phyloP scores from a whole-genome alignment of 2,888 invertebrate genomes.

The Synanthedon tipuliformis region DNA sequence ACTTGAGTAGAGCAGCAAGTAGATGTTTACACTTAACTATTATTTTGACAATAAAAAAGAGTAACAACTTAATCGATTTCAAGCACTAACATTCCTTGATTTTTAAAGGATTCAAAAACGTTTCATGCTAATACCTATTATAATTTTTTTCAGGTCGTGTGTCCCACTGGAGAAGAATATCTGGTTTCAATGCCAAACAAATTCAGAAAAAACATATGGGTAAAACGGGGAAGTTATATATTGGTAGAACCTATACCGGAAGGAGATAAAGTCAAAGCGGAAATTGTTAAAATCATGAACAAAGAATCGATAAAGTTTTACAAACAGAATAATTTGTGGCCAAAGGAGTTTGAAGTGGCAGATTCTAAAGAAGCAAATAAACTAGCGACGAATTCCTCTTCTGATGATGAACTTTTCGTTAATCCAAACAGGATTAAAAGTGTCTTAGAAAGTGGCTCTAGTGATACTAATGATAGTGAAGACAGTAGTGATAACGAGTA shows the following conservation, averaged over 20 bases:
- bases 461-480: slow-evolving; percentile 11
- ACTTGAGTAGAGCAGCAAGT: too few relatives aligned
- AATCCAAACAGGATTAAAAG: slow-evolving; percentile 68
- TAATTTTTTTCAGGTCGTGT: slow-evolving; percentile 63
- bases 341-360: slow-evolving; percentile 41
- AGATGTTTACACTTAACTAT: too few relatives aligned
- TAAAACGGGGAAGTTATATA: slow-evolving; percentile 90
- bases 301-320: slow-evolving; percentile 76
- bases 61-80: too few relatives aligned
- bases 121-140: not conserved
- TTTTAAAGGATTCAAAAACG: not conserved
- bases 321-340: slow-evolving; percentile 67
- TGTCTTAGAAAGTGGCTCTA: slow-evolving; percentile 19
- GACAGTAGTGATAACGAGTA: slow-evolving; percentile 18
- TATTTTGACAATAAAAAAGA: too few relatives aligned
- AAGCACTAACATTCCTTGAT: not conserved
- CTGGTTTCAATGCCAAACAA: slow-evolving; percentile 96
- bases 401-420: slow-evolving; percentile 65
- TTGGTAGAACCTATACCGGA: slow-evolving; percentile 91
- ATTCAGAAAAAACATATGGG: slow-evolving; percentile 93
- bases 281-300: slow-evolving; percentile 83
- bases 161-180: slow-evolving; percentile 74
- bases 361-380: slow-evolving; percentile 25
- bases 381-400: slow-evolving; percentile 17
- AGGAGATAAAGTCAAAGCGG: slow-evolving; percentile 94